Evolutionary conservation across 2,888 invertebrate genomes (phyloP).

Genomic region (Desoria tigrina): DNA sequence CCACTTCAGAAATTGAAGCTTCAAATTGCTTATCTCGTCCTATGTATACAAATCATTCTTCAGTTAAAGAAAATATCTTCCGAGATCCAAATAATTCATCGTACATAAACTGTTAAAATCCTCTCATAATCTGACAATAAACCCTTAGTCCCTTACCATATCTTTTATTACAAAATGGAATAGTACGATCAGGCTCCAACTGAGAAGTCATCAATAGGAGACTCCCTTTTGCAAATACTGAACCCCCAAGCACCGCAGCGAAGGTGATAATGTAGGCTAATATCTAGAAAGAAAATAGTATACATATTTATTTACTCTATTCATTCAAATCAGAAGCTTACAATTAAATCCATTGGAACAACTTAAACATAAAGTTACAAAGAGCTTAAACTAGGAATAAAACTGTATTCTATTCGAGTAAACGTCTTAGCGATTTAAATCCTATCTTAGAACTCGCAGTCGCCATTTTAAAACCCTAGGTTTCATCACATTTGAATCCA

Average conservation of each 20-base stretch:
- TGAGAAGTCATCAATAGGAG: conserved; percentile 91
- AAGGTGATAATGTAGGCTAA: conserved; percentile 83
- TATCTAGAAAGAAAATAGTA: conserved; percentile 29
- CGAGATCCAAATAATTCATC: no score
- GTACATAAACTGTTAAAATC: no score
- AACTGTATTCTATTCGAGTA: no score
- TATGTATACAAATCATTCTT: conserved; percentile 56
- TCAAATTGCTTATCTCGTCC: conserved; percentile 84
- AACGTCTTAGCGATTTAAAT: no score
- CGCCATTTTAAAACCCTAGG: no score
- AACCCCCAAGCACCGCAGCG: conserved; percentile 77
- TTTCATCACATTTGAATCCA: no score
- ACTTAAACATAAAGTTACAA: not conserved
- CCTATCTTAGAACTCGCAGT: no score
- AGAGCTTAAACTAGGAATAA: no score
- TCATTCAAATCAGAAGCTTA: not conserved
- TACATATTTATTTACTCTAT: not conserved
- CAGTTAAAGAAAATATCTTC: no score
- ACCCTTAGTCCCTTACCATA: conserved; percentile 63
- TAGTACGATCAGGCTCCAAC: conserved; percentile 70
- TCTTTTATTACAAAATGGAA: conserved; percentile 81
- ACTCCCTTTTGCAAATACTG: conserved; percentile 84
- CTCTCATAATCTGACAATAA: not conserved
- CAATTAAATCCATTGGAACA: not conserved
- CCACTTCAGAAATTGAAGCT: conserved; percentile 77